Percentiles rank a stretch among this genome's conserved stretches.
phyloP scores from a whole-genome alignment of 2,888 invertebrate genomes.

The Dastarcus helophoroides region DNA sequence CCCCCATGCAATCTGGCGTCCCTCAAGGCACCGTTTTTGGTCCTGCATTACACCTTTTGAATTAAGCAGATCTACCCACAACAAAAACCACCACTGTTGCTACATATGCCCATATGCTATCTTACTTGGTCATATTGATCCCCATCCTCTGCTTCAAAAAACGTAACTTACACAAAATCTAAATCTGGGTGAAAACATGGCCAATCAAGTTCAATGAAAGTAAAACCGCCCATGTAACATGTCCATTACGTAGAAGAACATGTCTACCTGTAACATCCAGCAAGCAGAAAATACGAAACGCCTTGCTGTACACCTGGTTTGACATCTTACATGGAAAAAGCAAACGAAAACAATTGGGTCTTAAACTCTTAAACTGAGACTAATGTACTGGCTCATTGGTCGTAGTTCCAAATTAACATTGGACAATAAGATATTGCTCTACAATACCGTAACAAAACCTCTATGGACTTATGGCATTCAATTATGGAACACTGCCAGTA shows the following conservation, averaged over 20 bases:
- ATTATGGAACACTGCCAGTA: constrained; percentile 1
- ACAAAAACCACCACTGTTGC: constrained; percentile 1
- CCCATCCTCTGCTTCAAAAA: constrained; percentile 1
- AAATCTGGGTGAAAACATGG: neutral
- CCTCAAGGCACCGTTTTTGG: neutral
- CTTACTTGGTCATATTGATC: neutral
- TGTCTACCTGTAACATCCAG: neutral
- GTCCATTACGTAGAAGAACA: neutral
- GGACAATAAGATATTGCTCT: neutral
- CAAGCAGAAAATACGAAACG: too few relatives aligned
- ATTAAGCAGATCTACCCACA: neutral
- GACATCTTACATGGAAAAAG: constrained; percentile 1
- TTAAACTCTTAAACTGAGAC: constrained; percentile 1
- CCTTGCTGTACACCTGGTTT: too few relatives aligned
- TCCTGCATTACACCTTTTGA: constrained; percentile 1
- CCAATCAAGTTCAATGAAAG: neutral
- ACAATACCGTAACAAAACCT: neutral
- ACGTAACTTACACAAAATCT: neutral
- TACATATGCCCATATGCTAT: neutral
- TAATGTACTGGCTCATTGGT: neutral
- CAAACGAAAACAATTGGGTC: neutral
- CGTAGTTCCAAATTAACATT: constrained; percentile 1
- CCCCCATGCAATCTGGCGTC: neutral
- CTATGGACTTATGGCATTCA: neutral
- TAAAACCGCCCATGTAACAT: constrained; percentile 1